Evolutionary conservation across 2,888 invertebrate species (phyloP).

Genomic region (Diarsia rubi): DNA sequence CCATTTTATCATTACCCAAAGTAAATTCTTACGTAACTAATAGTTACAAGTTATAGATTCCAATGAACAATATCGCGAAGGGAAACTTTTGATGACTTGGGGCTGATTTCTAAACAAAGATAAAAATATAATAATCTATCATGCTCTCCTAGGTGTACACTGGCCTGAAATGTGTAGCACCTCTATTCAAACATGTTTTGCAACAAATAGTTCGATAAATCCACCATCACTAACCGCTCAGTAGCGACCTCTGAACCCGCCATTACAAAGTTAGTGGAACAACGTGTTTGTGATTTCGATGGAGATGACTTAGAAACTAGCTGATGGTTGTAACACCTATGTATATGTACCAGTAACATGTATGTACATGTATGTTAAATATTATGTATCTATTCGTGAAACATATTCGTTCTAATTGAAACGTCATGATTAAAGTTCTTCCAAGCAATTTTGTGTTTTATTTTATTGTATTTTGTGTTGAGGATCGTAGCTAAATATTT

Average conservation of each 20-base stretch:
- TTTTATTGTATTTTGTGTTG: not conserved
- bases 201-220: slow-evolving; percentile 1
- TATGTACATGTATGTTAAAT: slow-evolving; percentile 67
- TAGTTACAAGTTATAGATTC: not conserved
- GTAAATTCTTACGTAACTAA: not conserved
- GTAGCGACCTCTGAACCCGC: slow-evolving; percentile 41
- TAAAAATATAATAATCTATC: too few relatives aligned
- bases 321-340: slow-evolving; percentile 75
- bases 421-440: slow-evolving; percentile 87
- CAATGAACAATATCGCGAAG: not conserved
- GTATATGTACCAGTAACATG: slow-evolving; percentile 74
- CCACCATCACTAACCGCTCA: not conserved
- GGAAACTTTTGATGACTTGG: not conserved
- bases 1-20: not conserved
- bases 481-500: too few relatives aligned
- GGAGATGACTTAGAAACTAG: slow-evolving; percentile 72
- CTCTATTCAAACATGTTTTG: not conserved
- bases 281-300: slow-evolving; percentile 74
- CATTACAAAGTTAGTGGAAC: slow-evolving; percentile 63
- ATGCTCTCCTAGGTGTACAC: too few relatives aligned
- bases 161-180: not conserved
- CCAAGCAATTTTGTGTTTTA: slow-evolving; percentile 71
- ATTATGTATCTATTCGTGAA: slow-evolving; percentile 65
- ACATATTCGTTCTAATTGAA: slow-evolving; percentile 80
- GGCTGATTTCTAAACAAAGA: too few relatives aligned